Evolutionary conservation across 2,888 invertebrate species (phyloP).

Genomic region (Limnephilus marmoratus): DNA sequence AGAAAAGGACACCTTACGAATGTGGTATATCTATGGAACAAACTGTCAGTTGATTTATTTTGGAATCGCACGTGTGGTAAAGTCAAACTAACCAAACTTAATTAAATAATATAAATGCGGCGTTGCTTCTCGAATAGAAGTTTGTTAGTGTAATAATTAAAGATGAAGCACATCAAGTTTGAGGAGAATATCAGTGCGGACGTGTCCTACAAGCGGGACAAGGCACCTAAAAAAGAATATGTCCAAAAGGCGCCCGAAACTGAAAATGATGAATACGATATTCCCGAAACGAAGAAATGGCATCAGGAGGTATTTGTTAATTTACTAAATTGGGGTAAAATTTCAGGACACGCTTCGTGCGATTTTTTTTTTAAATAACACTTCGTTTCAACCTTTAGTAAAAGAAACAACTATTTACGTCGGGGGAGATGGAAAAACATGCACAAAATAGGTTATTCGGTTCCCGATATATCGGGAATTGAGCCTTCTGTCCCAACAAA

Average conservation of each 20-base stretch:
- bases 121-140: neutral
- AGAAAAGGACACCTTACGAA: neutral
- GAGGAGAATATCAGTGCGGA: conserved; percentile 76
- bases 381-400: too few relatives aligned
- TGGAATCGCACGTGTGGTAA: neutral
- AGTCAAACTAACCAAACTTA: conserved; percentile 17
- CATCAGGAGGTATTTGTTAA: conserved; percentile 77
- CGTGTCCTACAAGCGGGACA: conserved; percentile 70
- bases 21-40: too few relatives aligned
- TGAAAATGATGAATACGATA: conserved; percentile 74
- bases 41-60: conserved; percentile 23
- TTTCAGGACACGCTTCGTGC: too few relatives aligned
- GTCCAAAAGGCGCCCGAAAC: conserved; percentile 72
- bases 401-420: too few relatives aligned
- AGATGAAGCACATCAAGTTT: conserved; percentile 77
- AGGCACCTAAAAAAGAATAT: conserved; percentile 47
- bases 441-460: too few relatives aligned
- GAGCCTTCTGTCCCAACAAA: too few relatives aligned
- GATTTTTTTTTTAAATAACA: too few relatives aligned
- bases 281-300: conserved; percentile 79
- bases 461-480: too few relatives aligned
- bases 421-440: too few relatives aligned
- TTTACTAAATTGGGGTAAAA: neutral
- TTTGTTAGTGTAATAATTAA: conserved; percentile 59
- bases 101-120: neutral